Base-by-base conservation (phyloP, 2,797 vertebrate species). In the Limnodromus scolopaceus region DNA sequence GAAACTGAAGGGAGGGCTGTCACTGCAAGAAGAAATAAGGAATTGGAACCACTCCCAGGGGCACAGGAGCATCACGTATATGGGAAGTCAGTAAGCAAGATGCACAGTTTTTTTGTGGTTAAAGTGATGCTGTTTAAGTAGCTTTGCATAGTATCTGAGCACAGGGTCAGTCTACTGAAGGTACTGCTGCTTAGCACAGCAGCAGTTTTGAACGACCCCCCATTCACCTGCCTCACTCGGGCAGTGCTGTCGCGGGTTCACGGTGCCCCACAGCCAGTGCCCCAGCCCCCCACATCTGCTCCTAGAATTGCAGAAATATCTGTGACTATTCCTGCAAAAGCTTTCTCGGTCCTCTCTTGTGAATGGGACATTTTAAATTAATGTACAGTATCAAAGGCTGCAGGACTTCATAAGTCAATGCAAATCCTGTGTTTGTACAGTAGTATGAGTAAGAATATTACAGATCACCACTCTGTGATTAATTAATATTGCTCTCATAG, bases 341-440 rank as follows among this genome's bases (percentile, higher is more conserved):
- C 70, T 64, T 70, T n/a, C 28, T 72, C 39, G 3, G 1, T 13
- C 20, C 20, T 54, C 36, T 65, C 54, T 38, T 24, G 18, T 39
- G 84, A 92, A 57, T 0, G 8, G 41, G 86, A 32, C 36, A 28
- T 69, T 95, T 95, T 89, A 71, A 92, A 95, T 93, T 90, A 96
- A 87, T 8, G 7, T 66, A 49, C 48, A 22, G 17, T 95, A 83
- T 92, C 84, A 92, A 92, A 93, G 80, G 61, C 77, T 84, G 64
- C 49, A 63, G 60, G 18, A 17, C 28, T 88, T 94, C 83, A 16
- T 49, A 80, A 93, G 74, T 58, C 51, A 78, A 78, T 83, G 68
- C 70, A 93, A 94, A 94, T 91, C 79, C 60, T 65, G 66, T 83
- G 43, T 96, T 93, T 94, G 70, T 34, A 55, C 48, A 88, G 92